phyloP scores from a whole-genome alignment of 2,797 vertebrate species.

The Peromyscus eremicus region DNA sequence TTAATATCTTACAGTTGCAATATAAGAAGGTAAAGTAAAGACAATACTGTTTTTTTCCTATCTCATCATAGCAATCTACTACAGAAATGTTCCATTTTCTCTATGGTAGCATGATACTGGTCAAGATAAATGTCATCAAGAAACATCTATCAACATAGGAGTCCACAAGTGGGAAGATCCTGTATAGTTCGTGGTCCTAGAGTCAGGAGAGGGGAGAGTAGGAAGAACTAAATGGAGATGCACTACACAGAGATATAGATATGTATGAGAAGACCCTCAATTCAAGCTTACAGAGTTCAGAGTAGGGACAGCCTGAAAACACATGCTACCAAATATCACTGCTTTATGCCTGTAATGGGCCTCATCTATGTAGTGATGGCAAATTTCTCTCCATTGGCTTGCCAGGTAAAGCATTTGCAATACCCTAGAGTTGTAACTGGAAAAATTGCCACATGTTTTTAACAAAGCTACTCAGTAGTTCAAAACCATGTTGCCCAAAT shows the following conservation, averaged over 20 bases:
- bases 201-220: background rate
- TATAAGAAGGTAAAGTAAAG: background rate
- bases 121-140: background rate
- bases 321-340: background rate
- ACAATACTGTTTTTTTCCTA: accelerated
- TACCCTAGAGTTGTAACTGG: background rate
- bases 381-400: background rate
- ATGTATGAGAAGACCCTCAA: background rate
- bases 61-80: accelerated
- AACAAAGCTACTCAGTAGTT: background rate
- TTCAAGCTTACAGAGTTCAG: background rate
- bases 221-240: background rate
- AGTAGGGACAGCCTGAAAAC: too few relatives aligned
- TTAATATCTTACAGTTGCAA: background rate
- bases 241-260: background rate
- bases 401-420: background rate
- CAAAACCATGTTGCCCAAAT: background rate
- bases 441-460: background rate
- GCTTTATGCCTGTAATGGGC: background rate
- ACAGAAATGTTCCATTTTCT: background rate
- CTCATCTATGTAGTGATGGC: background rate
- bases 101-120: background rate
- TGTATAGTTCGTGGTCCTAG: background rate
- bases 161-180: background rate
- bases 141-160: background rate